Base-by-base conservation (phyloP, 2,113 vertebrate genomes). In the Peromyscus maniculatus region DNA sequence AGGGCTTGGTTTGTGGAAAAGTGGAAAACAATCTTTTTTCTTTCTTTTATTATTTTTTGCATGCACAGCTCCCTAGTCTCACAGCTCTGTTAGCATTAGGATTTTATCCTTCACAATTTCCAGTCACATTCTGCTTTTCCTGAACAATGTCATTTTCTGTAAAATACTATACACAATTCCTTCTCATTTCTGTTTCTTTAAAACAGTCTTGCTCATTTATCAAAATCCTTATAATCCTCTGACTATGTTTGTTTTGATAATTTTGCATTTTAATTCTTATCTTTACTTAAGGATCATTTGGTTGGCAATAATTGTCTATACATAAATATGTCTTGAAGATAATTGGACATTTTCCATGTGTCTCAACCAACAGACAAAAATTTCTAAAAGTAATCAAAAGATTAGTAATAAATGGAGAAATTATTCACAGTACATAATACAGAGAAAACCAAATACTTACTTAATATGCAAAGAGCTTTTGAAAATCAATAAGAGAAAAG, bases 401-500 rank as follows among this genome's bases (percentile, higher is more conserved):
- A 69, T 26, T 88, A 59, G 84, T 49, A 87, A 82, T 69, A 92
- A 77, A 75, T 84, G 36, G 26, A 75, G 59, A 92, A 92, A 69
- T 96, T 91, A 95, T 92, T 92, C 86, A 64, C 0, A 91, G 16
- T 7, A 33, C 28, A 92, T 46, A 90, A 72, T 88, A 59, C 13
- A 97, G 57, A 93, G 57, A 82, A 91, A 94, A 24, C 24, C 64
- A 21, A 52, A 16, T 79, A 52, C 62, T 82, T 91, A 77, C 84
- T 97, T 93, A 93, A 96, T 92, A 97, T 93, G 43, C 55, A 92
- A 87, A 95, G 24, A 95, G 26, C n/a, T 95, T 39, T 93, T 72
- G 24, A 94, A 96, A 96, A 95, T 97, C 97, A 97, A 83, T 97
- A 96, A 80, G 17, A 78, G 46, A 88, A 93, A 86, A 95, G 55